Percentiles rank a stretch among this genome's conserved stretches.
Conservation (phyloP, 2,113 vertebrate species). For the Climacteris rufus region DNA sequence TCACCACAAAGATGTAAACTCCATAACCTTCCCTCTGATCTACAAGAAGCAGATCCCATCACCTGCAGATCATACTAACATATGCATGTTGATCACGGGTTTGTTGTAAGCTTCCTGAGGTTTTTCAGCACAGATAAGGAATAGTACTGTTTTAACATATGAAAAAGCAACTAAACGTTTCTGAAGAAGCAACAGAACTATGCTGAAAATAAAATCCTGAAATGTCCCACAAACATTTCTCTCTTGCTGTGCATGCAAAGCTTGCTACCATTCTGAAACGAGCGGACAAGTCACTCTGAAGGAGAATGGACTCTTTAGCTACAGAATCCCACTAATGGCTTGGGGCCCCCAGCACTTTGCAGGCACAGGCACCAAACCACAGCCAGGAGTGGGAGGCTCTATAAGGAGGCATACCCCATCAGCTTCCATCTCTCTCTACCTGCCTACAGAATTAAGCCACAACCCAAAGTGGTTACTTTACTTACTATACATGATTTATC, state of each 20-base stretch:
- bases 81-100: background rate
- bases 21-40: background rate
- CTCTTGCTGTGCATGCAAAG: background rate
- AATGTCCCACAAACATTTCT: background rate
- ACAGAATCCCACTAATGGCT: background rate
- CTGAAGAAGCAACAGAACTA: background rate
- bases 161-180: background rate
- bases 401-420: accelerated
- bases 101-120: background rate
- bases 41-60: background rate
- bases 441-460: accelerated
- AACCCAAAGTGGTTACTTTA: background rate
- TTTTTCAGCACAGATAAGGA: background rate
- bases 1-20: background rate
- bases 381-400: background rate
- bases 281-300: background rate
- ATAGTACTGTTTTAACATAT: background rate
- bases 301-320: background rate
- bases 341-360: background rate
- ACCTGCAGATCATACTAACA: background rate
- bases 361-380: background rate
- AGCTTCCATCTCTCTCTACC: background rate
- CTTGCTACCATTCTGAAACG: background rate
- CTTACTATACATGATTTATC: background rate
- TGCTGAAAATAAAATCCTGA: background rate